Base-by-base conservation (phyloP, 2,797 vertebrate genomes). In the Ctenochaetus hawaiiensis region DNA sequence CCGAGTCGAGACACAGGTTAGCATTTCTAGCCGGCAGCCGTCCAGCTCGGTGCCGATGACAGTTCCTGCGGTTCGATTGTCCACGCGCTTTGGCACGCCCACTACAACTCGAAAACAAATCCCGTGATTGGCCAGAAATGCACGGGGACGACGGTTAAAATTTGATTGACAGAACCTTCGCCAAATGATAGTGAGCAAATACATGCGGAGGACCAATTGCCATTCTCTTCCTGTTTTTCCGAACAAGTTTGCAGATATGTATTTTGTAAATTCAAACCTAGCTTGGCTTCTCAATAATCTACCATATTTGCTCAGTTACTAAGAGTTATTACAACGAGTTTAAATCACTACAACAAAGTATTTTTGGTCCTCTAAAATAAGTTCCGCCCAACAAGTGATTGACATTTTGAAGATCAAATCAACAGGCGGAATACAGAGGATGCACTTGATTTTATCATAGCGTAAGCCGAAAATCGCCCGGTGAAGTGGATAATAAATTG, bases 61-160 rank as follows among this genome's bases (percentile, higher is more conserved):
- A 94, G 88, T 86, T 92, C 82, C 82, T 83, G 70, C 57, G 2
- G 56, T 62, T 75, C 54, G 61, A 39, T 74, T 51, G 62, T 83
- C 85, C 90, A 90, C 90, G 88, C 91, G 89, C 66, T 6, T 57
- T 68, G 84, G 12, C 87, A 93, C 94, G 90, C 95, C 94, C 82
- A 91, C 87, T 83, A 82, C 89, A 66, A 84, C 89, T 92, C 78
- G 77, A 95, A 95, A 95, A 95, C 94, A 95, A 95, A 94, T 6
- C 18, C 11, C 10, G 0, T 69, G 90, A 95, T 95, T 95, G 94
- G 95, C 75, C 54, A 49, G 16, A 62, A 34, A 11, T 18, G 18
- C 62, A 64, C 53, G 59, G 44, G 71, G 75, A 44, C 16, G 57
- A n/a, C 2, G 47, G 39, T 81, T 87, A 61, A 67, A 8, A 2